Percentiles rank a stretch among this genome's conserved stretches.
Evolutionary conservation across 2,888 invertebrate species (phyloP).

Genomic region (Nesidiocoris tenuis): DNA sequence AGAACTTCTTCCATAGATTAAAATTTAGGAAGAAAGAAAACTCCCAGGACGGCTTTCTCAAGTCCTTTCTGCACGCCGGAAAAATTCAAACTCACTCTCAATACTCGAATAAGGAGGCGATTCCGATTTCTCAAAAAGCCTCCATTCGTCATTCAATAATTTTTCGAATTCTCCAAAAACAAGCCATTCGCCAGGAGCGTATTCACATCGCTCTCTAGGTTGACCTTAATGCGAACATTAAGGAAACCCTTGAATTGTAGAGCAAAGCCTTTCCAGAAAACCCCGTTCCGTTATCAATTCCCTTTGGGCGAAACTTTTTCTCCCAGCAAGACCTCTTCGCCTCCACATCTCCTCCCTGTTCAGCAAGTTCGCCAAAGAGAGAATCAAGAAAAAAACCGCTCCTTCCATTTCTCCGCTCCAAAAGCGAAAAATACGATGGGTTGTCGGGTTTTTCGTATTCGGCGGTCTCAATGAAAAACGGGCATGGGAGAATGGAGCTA

Average conservation of each 20-base stretch:
- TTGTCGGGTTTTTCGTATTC: not conserved
- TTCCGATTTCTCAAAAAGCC: too few species aligned
- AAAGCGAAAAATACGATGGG: not conserved
- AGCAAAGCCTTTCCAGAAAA: not conserved
- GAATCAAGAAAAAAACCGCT: not conserved
- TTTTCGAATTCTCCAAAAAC: too few species aligned
- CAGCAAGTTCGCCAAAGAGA: not conserved
- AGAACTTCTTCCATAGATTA: too few species aligned
- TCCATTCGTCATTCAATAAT: too few species aligned
- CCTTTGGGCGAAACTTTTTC: not conserved
- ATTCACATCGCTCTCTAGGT: not conserved
- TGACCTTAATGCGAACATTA: not conserved
- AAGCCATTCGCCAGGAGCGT: too few species aligned
- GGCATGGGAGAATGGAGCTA: not conserved
- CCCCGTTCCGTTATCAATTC: not conserved
- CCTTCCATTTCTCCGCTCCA: not conserved
- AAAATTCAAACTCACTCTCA: too few species aligned
- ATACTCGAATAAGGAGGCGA: too few species aligned
- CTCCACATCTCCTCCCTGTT: not conserved
- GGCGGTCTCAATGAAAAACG: not conserved
- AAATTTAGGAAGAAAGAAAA: too few species aligned
- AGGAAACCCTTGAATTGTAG: not conserved
- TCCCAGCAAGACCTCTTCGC: not conserved
- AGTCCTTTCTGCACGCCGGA: too few species aligned
- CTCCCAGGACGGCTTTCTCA: too few species aligned